A percentile compares a stretch with the other conserved stretches of the same genome.
Evolutionary conservation across 1,140 invertebrate species (phyloP).

Genomic region (Pachyrhynchus sulphureomaculatus): DNA sequence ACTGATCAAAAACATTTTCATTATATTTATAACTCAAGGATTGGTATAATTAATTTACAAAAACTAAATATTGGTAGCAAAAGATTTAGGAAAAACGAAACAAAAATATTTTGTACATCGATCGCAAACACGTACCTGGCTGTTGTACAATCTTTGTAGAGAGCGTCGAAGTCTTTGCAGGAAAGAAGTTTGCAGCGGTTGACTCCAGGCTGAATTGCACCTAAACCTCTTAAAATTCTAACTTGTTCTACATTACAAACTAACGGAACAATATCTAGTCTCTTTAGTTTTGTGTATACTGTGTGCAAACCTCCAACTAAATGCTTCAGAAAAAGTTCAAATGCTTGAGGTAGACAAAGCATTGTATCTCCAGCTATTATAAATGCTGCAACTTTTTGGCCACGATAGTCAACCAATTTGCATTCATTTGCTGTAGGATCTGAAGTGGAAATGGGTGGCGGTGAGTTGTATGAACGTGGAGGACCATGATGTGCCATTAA

Average conservation of each 20-base stretch:
- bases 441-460: conserved; percentile 85
- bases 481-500: conserved; percentile 75
- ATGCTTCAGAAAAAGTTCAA: conserved; percentile 98
- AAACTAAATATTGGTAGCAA: too few relatives aligned
- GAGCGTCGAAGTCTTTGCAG: conserved; percentile 97
- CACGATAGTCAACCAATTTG: conserved; percentile 94
- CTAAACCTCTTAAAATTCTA: conserved; percentile 91
- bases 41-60: too few relatives aligned
- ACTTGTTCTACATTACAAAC: conserved; percentile 99
- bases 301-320: conserved; percentile 97
- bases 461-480: conserved; percentile 81
- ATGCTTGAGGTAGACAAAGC: conserved; percentile 97
- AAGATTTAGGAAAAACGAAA: too few relatives aligned
- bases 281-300: conserved; percentile 97
- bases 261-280: conserved; percentile 96
- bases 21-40: too few relatives aligned
- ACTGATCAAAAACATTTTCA: too few relatives aligned
- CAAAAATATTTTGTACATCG: too few relatives aligned
- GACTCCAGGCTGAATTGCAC: conserved; percentile 98
- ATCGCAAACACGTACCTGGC: conserved; percentile 82
- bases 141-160: conserved; percentile 99
- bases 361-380: conserved; percentile 95
- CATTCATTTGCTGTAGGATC: conserved; percentile 94
- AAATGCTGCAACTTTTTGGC: conserved; percentile 96
- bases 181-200: conserved; percentile 98